These are phyloP conservation scores for Chloroclysta siterata DNA, from an alignment of 2,888 invertebrate species.

Conservation along the genomic window DNA sequence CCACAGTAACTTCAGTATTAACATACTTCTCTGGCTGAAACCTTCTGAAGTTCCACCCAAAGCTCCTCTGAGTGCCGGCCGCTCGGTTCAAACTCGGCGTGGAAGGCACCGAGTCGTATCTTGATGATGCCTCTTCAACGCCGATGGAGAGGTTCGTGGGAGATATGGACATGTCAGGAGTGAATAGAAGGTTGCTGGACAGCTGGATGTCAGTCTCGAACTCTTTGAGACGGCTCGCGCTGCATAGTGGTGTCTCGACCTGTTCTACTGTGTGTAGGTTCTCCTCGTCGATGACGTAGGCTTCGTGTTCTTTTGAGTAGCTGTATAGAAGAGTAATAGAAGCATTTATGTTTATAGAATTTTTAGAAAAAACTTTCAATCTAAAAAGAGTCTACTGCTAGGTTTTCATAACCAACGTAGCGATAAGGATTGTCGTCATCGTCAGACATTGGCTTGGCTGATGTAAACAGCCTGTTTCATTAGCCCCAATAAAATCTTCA, in stretches of 20 bases:
- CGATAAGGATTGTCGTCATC: too few species aligned
- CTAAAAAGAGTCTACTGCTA: too few species aligned
- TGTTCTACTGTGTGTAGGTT: conserved; percentile 87
- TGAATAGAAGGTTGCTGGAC: conserved; percentile 57
- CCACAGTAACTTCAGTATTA: conserved; percentile 20
- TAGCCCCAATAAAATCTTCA: too few species aligned
- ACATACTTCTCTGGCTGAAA: conserved; percentile 60
- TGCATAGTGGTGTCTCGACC: conserved; percentile 90
- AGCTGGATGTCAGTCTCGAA: conserved; percentile 69
- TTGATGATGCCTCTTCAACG: conserved; percentile 53
- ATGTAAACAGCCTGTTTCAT: too few species aligned
- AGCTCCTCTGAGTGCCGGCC: conserved; percentile 65
- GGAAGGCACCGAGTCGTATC: conserved; percentile 58
- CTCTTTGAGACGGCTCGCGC: conserved; percentile 87
- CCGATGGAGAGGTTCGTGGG: conserved; percentile 58
- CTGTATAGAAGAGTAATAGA: conserved; percentile 61
- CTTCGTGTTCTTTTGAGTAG: conserved; percentile 83
- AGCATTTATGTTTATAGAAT: neutral
- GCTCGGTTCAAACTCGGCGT: conserved; percentile 60
- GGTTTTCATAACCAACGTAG: too few species aligned
- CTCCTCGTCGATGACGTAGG: conserved; percentile 86
- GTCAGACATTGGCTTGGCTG: too few species aligned
- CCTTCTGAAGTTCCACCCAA: conserved; percentile 71
- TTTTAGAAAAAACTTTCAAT: too few species aligned
- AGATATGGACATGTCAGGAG: conserved; percentile 54